Conservation (phyloP, 2,113 vertebrate genomes). For the Coryphaenoides rupestris region DNA sequence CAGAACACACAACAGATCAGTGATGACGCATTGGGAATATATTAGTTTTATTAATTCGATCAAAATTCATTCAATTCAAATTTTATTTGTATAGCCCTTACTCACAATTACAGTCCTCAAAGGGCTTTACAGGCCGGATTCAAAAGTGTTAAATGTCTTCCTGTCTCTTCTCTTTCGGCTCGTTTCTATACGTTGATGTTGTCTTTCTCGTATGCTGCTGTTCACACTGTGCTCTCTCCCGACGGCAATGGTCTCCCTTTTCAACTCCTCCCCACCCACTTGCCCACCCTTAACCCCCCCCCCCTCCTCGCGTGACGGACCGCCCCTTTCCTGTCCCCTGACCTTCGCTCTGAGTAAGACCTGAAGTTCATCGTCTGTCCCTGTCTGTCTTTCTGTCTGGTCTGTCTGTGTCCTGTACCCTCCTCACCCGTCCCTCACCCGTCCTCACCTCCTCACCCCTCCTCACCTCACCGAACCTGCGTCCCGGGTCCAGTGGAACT, state of each 20-base stretch:
- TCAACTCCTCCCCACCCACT: slow-evolving; percentile 23
- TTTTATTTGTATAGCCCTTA: no score
- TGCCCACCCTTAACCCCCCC: slow-evolving; percentile 12
- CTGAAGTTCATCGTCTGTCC: slow-evolving; percentile 37
- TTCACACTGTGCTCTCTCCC: slow-evolving; percentile 32
- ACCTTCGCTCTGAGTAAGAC: slow-evolving; percentile 55
- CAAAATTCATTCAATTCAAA: no score
- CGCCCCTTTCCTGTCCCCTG: slow-evolving; percentile 48
- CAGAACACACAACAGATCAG: no score
- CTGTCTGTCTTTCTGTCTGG: slow-evolving; percentile 19
- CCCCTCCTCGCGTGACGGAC: slow-evolving; percentile 42
- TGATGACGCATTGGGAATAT: no score
- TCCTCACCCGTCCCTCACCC: no score
- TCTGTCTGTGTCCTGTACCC: slow-evolving; percentile 13
- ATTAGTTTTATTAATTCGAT: no score
- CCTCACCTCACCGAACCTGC: slow-evolving; percentile 68
- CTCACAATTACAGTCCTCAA: no score
- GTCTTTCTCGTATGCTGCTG: slow-evolving; percentile 1
- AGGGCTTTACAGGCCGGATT: no score
- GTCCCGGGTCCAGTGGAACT: slow-evolving; percentile 85
- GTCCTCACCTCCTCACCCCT: no score
- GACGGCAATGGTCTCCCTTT: background rate
- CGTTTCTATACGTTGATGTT: background rate
- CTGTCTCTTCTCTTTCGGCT: background rate
- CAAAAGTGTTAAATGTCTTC: background rate